Evolutionary conservation across 1,140 invertebrate species (phyloP), one percentile per base, ranked within the genome.

Genomic region (Atopsyche davidsoni): DNA sequence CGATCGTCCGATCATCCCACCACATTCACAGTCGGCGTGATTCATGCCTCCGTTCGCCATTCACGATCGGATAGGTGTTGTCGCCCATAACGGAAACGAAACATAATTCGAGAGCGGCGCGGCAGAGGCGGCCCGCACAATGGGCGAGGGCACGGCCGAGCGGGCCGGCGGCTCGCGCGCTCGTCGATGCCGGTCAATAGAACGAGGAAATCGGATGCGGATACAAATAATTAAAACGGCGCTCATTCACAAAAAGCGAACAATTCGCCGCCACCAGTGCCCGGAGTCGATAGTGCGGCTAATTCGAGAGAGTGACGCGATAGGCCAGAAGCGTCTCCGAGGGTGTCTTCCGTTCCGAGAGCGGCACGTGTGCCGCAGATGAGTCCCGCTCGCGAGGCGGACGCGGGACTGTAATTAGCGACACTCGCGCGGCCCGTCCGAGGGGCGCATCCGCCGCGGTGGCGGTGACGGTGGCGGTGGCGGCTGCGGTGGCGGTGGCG

Each of bases 21-120:
- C 25, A 45, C 43, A 21, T 31, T 3, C 32, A 46, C 45, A 46
- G 25, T 24, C 36, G 24, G 24, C 24, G 45, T 46, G 45, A 38
- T 24, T 38, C 32, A 46, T 35, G 43, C 19, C 45, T 46, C 45
- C 45, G 39, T 46, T 46, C 45, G 39, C 34, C 34, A 35, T 23
- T n/a, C n/a, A n/a, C n/a, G n/a, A 16, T 18, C 21, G 35, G 21
- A 38, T 38, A 19, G 35, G 35, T 38, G 16, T 13, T 7, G 18
- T 28, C 25, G 17, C n/a, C 43, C 35, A 25, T 17, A 18, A n/a
- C 43, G 43, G 43, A 45, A 45, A 45, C 22, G 25, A 35, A 45
- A 10, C 31, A 45, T 45, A 45, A 45, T 45, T 35, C 18, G 42
- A 44, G 18, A 31, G 24, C 23, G 42, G 14, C 14, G 31, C 40